phyloP scores from a whole-genome alignment of 2,888 invertebrate species.

The Andrena dorsata region DNA sequence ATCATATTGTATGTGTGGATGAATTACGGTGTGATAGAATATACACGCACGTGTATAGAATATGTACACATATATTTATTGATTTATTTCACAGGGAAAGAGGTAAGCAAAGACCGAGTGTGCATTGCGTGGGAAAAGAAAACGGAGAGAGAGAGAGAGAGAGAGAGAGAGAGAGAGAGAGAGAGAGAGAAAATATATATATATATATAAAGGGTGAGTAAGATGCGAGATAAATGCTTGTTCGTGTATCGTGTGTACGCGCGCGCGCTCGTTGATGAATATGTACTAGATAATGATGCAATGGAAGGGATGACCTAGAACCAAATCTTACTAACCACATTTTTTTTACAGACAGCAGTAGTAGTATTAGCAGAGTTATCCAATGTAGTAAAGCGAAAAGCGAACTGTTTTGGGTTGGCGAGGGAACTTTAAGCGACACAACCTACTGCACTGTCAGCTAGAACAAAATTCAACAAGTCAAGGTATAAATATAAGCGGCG shows the following conservation, averaged over 20 bases:
- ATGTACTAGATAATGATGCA: conserved; percentile 52
- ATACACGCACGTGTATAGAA: conserved; percentile 17
- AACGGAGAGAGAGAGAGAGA: conserved; percentile 4
- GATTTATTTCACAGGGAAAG: conserved; percentile 26
- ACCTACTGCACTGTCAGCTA: conserved; percentile 83
- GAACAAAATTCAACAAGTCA: conserved; percentile 80
- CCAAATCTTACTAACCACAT: conserved; percentile 78
- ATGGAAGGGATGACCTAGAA: conserved; percentile 73
- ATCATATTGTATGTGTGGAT: conserved; percentile 11
- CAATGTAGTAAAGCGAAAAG: conserved; percentile 82
- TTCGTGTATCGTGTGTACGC: conserved; percentile 1
- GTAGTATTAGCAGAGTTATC: conserved; percentile 82
- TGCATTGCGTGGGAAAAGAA: conserved; percentile 21
- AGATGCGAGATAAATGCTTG: conserved; percentile 7
- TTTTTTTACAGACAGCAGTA: conserved; percentile 80
- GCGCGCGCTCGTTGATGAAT: conserved; percentile 11
- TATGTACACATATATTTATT: conserved; percentile 36
- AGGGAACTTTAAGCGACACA: conserved; percentile 82
- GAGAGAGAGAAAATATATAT: too few species aligned
- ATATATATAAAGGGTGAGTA: conserved; percentile 1
- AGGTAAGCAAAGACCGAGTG: conserved; percentile 26
- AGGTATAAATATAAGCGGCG: conserved; percentile 68
- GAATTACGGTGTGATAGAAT: conserved; percentile 13
- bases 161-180: not conserved
- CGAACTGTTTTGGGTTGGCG: conserved; percentile 79